These are phyloP conservation scores for Passer montanus DNA, from an alignment of 2,113 vertebrate genomes.

Conservation along the genomic window DNA sequence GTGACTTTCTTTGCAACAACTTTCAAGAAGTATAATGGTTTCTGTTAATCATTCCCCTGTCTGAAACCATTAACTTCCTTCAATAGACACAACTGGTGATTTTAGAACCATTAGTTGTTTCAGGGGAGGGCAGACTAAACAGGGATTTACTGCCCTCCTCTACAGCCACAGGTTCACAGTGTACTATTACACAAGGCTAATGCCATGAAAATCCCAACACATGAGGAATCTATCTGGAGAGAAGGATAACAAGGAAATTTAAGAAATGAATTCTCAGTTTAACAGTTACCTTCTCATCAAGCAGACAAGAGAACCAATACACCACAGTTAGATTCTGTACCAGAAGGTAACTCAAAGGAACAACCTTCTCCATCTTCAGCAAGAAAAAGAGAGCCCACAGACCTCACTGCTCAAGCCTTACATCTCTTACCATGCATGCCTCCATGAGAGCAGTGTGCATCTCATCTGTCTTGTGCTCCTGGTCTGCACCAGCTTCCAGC, in stretches of 20 bases:
- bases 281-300: not conserved
- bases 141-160: not conserved
- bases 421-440: constrained; percentile 92
- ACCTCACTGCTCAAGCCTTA: not conserved
- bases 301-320: not conserved
- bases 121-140: not conserved
- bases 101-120: not conserved
- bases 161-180: accelerated
- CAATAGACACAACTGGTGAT: not conserved
- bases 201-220: not conserved
- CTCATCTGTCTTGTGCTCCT: constrained; percentile 99
- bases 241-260: not conserved
- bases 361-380: not conserved
- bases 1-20: not conserved
- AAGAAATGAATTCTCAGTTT: not conserved
- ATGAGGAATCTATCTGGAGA: not conserved
- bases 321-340: not conserved
- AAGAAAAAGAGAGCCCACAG: accelerated
- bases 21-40: not conserved
- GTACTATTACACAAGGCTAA: not conserved
- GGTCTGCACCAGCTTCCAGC: constrained; percentile 96
- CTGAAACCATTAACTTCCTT: not conserved
- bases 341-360: not conserved
- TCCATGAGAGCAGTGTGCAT: constrained; percentile 99
- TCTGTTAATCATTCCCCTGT: not conserved